Percentiles rank a stretch among this genome's conserved stretches.
Evolutionary conservation across 2,113 vertebrate genomes (phyloP).

Genomic region (Mormyrus iriodes): DNA sequence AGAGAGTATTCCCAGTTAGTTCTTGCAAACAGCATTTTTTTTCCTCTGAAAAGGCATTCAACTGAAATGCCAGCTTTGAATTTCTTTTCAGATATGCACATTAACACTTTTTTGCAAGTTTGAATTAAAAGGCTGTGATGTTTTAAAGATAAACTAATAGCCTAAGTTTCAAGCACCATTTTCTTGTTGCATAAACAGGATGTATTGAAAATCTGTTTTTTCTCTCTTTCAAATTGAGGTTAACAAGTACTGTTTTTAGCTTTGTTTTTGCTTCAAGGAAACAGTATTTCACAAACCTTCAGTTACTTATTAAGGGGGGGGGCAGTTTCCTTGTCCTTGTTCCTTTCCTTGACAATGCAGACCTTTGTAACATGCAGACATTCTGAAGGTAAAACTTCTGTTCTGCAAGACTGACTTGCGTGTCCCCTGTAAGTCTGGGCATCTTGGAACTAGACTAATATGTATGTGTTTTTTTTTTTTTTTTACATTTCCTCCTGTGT

Average conservation of each 20-base stretch:
- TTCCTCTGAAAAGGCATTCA: not conserved
- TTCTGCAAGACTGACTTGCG: not conserved
- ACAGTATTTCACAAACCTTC: not conserved
- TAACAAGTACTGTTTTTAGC: constrained; percentile 2
- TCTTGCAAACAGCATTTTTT: not conserved
- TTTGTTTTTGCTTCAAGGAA: constrained; percentile 3
- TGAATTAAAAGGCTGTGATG: not conserved
- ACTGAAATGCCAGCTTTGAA: not conserved
- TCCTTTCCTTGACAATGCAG: not conserved
- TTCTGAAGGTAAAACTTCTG: not conserved
- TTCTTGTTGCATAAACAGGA: constrained; percentile 1
- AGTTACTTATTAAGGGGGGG: constrained; percentile 2
- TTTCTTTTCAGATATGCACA: not conserved
- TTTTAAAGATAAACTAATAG: not conserved
- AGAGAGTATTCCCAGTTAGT: not conserved
- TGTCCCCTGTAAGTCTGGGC: too few relatives aligned
- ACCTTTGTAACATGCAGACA: not conserved
- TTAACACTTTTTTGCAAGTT: not conserved
- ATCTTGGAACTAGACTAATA: too few relatives aligned
- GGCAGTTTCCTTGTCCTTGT: not conserved
- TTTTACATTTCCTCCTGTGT: not conserved
- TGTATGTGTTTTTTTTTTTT: too few relatives aligned
- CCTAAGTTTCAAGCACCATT: not conserved
- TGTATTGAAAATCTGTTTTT: not conserved
- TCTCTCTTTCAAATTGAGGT: not conserved